Evolutionary conservation across 1,140 invertebrate genomes (phyloP), one percentile per base, ranked within the genome.

Genomic region (Drosophila nebulosa): DNA sequence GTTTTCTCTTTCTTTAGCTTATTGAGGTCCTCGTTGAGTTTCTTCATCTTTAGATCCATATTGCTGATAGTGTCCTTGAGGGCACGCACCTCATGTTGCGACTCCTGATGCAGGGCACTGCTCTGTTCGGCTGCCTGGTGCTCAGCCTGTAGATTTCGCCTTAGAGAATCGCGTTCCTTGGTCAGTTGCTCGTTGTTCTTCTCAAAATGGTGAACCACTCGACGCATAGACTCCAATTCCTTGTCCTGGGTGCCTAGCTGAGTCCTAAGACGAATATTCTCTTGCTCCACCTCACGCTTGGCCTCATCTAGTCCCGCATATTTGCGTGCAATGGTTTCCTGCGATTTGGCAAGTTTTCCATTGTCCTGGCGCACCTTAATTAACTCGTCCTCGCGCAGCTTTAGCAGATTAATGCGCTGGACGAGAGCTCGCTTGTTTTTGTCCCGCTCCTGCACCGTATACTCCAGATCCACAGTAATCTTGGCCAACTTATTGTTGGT

Each of bases 401-500:
- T 91, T 0, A 91, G 66, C 10, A 91, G 50, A 66, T 83, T 91
- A 0, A 89, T 81, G 5, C 78, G 72, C 39, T 91, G 90, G 3
- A 72, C 68, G 0, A 91, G 50, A 0, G 88, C 79, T 12, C 79
- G 75, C 36, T 90, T 90, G 14, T 90, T 80, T 16, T 91, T 90
- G 22, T 91, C 90, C 1, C 89, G 72, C 26, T 90, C 89, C 52
- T 85, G 76, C 30, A 78, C 74, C 1, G 84, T 73, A 59, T 91
- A 89, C 62, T 91, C 91, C 51, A 91, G 56, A 24, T 91, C 91
- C 1, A 90, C 80, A 0, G 72, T 78, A 1, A 83, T 35, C 69
- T 91, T 91, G 14, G 90, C 86, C 64, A 91, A 51, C 69, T 91
- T 91, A 51, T 89, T 91, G 62, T 75, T 89, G 1, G 83, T 79